Percentiles rank a stretch among this genome's conserved stretches.
phyloP scores from a whole-genome alignment of 2,797 vertebrate species.

The Eutrigla gurnardus region DNA sequence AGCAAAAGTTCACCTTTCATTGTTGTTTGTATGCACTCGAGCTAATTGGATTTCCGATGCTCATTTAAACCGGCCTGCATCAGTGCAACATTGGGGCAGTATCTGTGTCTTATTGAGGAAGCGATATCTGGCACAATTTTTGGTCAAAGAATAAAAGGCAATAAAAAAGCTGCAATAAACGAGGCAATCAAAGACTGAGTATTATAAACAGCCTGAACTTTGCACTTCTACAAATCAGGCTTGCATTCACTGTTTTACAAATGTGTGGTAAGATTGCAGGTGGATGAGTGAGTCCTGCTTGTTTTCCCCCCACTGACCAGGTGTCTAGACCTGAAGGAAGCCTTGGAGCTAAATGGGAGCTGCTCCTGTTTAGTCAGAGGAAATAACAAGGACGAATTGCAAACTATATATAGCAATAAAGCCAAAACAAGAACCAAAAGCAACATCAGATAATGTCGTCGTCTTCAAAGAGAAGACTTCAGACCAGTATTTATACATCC shows the following conservation, averaged over 20 bases:
- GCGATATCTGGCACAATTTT: neutral
- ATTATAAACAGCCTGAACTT: slow-evolving; percentile 17
- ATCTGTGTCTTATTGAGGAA: slow-evolving; percentile 2
- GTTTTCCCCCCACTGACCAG: slow-evolving; percentile 39
- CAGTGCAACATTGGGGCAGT: too few species aligned
- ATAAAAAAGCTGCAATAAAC: slow-evolving; percentile 37
- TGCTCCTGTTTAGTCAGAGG: slow-evolving; percentile 77
- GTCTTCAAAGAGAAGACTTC: slow-evolving; percentile 82
- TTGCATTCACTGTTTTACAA: neutral
- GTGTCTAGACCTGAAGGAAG: slow-evolving; percentile 67
- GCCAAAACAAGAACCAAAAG: slow-evolving; percentile 85
- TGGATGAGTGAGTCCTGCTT: slow-evolving; percentile 43
- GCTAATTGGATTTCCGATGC: too few species aligned
- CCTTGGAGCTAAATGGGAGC: slow-evolving; percentile 22
- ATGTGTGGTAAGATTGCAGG: slow-evolving; percentile 2
- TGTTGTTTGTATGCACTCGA: too few species aligned
- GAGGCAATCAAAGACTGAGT: neutral
- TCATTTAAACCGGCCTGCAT: neutral
- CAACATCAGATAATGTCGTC: slow-evolving; percentile 84
- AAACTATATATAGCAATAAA: slow-evolving; percentile 84
- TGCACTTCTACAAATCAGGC: slow-evolving; percentile 11
- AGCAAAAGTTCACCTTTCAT: too few species aligned
- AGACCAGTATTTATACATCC: slow-evolving; percentile 69
- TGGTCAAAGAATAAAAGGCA: slow-evolving; percentile 13
- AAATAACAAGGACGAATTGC: slow-evolving; percentile 84